These are phyloP conservation scores for Falco berigora DNA, from an alignment of 2,797 vertebrate genomes.

Conservation along the genomic window DNA sequence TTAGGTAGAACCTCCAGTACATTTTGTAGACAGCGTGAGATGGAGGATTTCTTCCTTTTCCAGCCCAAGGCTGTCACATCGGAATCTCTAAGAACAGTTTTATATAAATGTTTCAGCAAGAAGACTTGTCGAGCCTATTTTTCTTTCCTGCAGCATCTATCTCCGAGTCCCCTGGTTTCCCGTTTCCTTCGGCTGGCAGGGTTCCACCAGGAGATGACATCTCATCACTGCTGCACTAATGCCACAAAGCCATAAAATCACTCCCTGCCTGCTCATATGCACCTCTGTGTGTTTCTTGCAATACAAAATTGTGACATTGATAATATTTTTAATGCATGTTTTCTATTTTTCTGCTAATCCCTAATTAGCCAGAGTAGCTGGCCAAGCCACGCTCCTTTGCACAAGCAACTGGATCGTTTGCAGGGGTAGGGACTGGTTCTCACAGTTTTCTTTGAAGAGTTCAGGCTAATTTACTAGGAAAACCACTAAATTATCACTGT, in stretches of 20 bases:
- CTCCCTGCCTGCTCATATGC: background rate
- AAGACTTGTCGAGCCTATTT: background rate
- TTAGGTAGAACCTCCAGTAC: background rate
- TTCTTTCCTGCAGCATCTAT: background rate
- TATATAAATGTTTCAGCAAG: background rate
- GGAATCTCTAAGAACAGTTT: background rate
- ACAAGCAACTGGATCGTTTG: background rate
- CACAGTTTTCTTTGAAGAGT: background rate
- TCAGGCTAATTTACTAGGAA: background rate
- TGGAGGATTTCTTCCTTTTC: background rate
- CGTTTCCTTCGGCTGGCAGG: background rate
- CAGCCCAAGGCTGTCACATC: background rate
- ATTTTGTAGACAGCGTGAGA: background rate
- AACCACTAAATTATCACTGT: background rate
- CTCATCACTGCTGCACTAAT: background rate
- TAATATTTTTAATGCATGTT: background rate
- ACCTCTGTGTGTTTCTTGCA: background rate
- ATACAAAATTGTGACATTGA: rapidly evolving
- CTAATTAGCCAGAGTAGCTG: background rate
- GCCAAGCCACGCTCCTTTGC: background rate
- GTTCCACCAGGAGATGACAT: slow-evolving; percentile 24
- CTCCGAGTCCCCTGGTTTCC: background rate
- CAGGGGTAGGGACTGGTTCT: background rate
- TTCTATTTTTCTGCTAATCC: background rate
- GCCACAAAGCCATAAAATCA: background rate